Evolutionary conservation across 2,888 invertebrate species (phyloP), one percentile per base, ranked within the genome.

Genomic region (Drosophila fulvimacula): DNA sequence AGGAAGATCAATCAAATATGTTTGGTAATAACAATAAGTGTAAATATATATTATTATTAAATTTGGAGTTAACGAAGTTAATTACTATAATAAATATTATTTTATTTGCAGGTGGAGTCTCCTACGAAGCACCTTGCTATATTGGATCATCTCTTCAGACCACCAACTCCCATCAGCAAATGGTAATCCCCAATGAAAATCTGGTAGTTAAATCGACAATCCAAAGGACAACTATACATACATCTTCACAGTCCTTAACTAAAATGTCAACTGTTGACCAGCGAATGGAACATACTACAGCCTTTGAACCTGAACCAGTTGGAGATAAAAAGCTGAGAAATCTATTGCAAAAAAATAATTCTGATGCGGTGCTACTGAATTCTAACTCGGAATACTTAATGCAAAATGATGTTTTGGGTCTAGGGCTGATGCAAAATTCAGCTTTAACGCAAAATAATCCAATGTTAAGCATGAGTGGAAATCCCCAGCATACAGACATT

Each of bases 1-100:
- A 91, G 60, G 91, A 91, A 70, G 84, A 82, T n/a, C 82, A 81
- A 59, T 61, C 80, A 46, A 84, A 80, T 79, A 70, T 87, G 52
- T 88, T 81, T 69, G 64, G 56, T 27, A 86, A 77, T 17, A 89
- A 69, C 19, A 81, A 89, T 88, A 55, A 70, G 76, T 71, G 5
- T 0, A 49, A 34, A 49, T 34, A 49, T 49, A 34, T 49, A 19
- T 49, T 32, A 7, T 3, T n/a, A 52, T 7, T 24, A n/a, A 11
- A 38, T 52, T 13, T 13, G 11, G 30, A 30, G 10, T 46, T n/a
- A 17, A 41, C n/a, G 0, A 19, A 41, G 5, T 11, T 11, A 0
- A 30, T 15, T 3, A 15, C 7, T 21, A 21, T 24, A 15, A 24
- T 41, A 1, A 19, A 21, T 11, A 10, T 15, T 13, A 10, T 10